Evolutionary conservation across 2,888 invertebrate genomes (phyloP).

Genomic region (Cremastinae sp.): DNA sequence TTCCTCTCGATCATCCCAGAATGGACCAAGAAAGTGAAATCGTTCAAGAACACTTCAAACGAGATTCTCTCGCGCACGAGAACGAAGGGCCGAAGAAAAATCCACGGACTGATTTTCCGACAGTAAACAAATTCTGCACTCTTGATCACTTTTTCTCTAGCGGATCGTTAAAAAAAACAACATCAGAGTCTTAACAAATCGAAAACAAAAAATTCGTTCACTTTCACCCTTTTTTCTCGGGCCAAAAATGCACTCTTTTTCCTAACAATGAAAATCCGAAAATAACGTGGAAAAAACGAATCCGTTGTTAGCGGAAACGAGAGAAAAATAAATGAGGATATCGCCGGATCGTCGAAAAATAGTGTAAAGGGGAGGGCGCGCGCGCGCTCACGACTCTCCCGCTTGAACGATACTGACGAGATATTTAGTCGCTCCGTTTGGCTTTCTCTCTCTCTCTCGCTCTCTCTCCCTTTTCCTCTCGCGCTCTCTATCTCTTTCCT

Average conservation of each 20-base stretch:
- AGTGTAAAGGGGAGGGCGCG: constrained; percentile 20
- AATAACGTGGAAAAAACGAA: background rate
- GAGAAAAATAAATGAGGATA: background rate
- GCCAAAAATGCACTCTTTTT: too few relatives aligned
- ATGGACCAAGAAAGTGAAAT: constrained; percentile 7
- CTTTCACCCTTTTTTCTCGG: too few relatives aligned
- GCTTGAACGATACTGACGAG: constrained; percentile 61
- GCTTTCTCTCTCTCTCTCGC: constrained; percentile 50
- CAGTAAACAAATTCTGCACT: too few relatives aligned
- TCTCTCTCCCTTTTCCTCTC: constrained; percentile 18
- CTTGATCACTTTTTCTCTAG: too few relatives aligned
- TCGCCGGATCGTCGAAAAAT: background rate
- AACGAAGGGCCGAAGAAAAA: background rate
- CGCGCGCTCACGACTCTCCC: constrained; percentile 56
- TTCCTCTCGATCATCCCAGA: constrained; percentile 3
- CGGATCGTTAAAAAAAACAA: background rate
- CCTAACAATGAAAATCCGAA: background rate
- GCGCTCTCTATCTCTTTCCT: constrained; percentile 12
- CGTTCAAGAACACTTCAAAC: constrained; percentile 18
- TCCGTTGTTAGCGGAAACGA: background rate
- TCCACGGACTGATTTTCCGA: too few relatives aligned
- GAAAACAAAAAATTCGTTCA: too few relatives aligned
- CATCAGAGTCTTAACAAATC: background rate
- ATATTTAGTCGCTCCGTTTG: constrained; percentile 44
- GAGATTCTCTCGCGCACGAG: constrained; percentile 3